Percentiles rank a stretch among this genome's conserved stretches.
phyloP scores from a whole-genome alignment of 1,140 invertebrate species.

The Hyles euphorbiae region DNA sequence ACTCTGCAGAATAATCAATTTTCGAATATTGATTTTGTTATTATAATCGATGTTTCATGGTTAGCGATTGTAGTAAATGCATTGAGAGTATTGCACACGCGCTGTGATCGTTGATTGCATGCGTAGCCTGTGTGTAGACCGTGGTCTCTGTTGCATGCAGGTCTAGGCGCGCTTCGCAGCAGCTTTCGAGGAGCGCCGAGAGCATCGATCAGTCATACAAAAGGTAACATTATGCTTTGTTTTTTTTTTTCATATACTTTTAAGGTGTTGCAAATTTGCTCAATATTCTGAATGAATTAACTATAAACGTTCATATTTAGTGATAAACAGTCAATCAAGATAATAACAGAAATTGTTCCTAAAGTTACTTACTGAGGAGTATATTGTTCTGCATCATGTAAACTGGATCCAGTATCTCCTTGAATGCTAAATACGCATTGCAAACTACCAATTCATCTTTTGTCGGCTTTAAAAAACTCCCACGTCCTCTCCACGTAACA shows the following conservation, averaged over 20 bases:
- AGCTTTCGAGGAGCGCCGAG: constrained; percentile 81
- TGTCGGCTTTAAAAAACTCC: no score
- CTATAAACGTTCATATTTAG: not conserved
- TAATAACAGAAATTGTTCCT: no score
- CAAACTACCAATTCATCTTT: no score
- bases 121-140: constrained; percentile 57
- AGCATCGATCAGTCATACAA: constrained; percentile 72
- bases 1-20: no score
- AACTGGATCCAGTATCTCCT: no score
- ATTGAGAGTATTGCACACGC: constrained; percentile 3
- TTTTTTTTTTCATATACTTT: not conserved
- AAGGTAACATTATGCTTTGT: constrained; percentile 42
- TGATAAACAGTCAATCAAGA: not conserved
- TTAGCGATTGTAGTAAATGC: constrained; percentile 6
- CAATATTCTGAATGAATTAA: not conserved
- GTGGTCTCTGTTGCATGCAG: constrained; percentile 75
- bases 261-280: not conserved
- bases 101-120: constrained; percentile 37
- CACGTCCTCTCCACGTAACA: no score
- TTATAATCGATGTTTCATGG: constrained; percentile 14
- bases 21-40: no score
- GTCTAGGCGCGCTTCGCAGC: constrained; percentile 88
- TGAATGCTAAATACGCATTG: no score
- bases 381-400: no score
- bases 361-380: no score